Evolutionary conservation across 2,797 vertebrate species (phyloP).

Genomic region (Pristis pectinata): DNA sequence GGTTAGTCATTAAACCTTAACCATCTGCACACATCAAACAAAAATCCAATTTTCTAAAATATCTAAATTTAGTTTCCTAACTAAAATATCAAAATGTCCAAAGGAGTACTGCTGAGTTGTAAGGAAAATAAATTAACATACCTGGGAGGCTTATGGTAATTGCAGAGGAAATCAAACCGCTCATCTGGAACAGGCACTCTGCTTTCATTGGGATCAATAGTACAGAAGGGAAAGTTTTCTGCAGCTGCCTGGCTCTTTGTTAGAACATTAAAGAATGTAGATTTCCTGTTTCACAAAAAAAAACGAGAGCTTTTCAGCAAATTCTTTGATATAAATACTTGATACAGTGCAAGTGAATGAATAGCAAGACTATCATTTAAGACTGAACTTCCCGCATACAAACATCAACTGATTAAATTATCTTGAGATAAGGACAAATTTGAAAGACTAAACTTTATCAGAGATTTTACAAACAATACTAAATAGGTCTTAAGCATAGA

Average conservation of each 20-base stretch:
- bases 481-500: not conserved
- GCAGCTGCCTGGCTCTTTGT: conserved; percentile 86
- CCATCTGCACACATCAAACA: not conserved
- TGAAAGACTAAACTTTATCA: not conserved
- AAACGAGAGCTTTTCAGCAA: conserved; percentile 39
- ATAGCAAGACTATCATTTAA: not conserved
- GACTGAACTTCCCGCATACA: not conserved
- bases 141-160: conserved; percentile 86
- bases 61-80: no score
- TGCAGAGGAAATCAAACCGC: conserved; percentile 86
- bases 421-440: not conserved
- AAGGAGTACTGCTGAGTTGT: not conserved
- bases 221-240: conserved; percentile 93
- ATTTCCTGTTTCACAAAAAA: conserved; percentile 75
- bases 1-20: not conserved
- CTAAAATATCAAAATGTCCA: not conserved
- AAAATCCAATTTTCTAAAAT: not conserved
- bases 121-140: conserved; percentile 49
- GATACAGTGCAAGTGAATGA: not conserved
- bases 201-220: conserved; percentile 94
- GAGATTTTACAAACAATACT: not conserved
- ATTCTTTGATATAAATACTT: not conserved
- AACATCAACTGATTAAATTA: not conserved
- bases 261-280: conserved; percentile 88
- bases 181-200: conserved; percentile 88